A percentile compares a stretch with the other conserved stretches of the same genome.
These are phyloP conservation scores for Tenthredo amoena DNA, from an alignment of 2,888 invertebrate species.

Conservation along the genomic window DNA sequence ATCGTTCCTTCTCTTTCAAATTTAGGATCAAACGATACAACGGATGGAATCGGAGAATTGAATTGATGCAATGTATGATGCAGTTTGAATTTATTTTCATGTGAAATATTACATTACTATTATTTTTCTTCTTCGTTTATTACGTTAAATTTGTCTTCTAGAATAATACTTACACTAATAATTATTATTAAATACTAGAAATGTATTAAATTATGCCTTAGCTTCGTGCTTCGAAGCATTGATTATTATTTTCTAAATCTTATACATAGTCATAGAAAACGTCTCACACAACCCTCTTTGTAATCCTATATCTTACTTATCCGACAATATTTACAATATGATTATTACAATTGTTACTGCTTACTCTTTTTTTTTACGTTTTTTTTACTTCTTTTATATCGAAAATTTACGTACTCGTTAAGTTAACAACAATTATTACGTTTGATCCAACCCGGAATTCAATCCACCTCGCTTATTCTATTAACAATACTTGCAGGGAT, in stretches of 20 bases:
- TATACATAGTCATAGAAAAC: constrained; percentile 45
- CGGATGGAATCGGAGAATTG: not conserved
- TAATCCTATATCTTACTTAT: constrained; percentile 12
- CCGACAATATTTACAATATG: constrained; percentile 34
- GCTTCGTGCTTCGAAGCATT: constrained; percentile 25
- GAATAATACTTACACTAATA: constrained; percentile 26
- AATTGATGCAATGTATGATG: not conserved
- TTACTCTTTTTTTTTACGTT: not conserved
- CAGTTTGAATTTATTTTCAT: constrained; percentile 34
- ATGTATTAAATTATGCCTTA: constrained; percentile 47
- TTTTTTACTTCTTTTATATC: not conserved
- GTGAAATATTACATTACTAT: constrained; percentile 41
- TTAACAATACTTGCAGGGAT: constrained; percentile 11
- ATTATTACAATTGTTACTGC: not conserved
- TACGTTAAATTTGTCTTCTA: constrained; percentile 3
- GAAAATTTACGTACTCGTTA: not conserved
- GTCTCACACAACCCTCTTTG: constrained; percentile 28
- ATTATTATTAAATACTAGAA: constrained; percentile 41
- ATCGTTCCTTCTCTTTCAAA: too few species aligned
- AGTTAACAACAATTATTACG: constrained; percentile 3
- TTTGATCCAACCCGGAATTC: not conserved
- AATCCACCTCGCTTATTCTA: not conserved
- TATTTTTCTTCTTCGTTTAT: not conserved
- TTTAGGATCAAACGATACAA: not conserved
- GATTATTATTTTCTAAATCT: constrained; percentile 40